Conservation (phyloP, 2,797 vertebrate genomes). For the Micrastur ruficollis region DNA sequence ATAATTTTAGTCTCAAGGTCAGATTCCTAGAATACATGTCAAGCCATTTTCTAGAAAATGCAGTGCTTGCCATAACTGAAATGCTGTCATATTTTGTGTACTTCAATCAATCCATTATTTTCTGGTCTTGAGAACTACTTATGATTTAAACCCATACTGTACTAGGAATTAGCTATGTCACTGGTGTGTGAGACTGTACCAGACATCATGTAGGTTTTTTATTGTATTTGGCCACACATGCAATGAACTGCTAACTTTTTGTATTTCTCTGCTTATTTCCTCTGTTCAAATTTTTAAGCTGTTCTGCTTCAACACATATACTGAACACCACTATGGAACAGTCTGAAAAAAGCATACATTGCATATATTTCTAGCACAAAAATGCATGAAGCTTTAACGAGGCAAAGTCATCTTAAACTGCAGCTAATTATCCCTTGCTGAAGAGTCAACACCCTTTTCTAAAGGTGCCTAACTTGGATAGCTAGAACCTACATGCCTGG, state of each 20-base stretch:
- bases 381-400: background rate
- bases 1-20: conserved; percentile 73
- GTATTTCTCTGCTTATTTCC: background rate
- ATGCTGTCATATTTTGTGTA: conserved; percentile 25
- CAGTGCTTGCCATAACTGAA: conserved; percentile 41
- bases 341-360: background rate
- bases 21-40: conserved; percentile 76
- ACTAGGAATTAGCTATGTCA: background rate
- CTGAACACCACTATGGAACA: background rate
- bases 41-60: conserved; percentile 60
- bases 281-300: background rate
- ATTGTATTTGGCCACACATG: background rate
- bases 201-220: background rate
- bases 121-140: background rate
- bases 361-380: background rate
- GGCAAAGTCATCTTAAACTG: background rate
- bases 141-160: background rate
- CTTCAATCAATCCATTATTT: conserved; percentile 11
- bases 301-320: background rate
- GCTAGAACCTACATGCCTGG: background rate
- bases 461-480: background rate
- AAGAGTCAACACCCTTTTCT: background rate
- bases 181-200: background rate
- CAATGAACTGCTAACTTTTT: background rate
- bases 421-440: background rate